Evolutionary conservation across 2,888 invertebrate genomes (phyloP), one percentile per base, ranked within the genome.

Genomic region (Harpagoxenus sublaevis): DNA sequence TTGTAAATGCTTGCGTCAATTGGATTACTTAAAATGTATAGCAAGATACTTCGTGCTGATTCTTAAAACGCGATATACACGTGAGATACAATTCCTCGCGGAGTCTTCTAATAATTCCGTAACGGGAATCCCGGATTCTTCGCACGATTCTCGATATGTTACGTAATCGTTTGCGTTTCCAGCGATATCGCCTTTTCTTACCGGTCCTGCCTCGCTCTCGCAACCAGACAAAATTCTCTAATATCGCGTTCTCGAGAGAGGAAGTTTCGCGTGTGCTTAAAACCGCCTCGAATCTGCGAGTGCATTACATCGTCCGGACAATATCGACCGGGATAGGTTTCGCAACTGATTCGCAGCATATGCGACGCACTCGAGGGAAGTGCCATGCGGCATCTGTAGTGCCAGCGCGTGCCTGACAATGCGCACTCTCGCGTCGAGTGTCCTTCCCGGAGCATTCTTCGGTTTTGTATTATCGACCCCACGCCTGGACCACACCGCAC

Each of bases 401-500:
- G 91, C 90, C 89, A 92, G 93, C 95, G 94, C 94, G 95, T 95
- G 94, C 92, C 94, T 88, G 89, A 95, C 94, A 95, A 95, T 94
- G 93, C 93, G 91, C 90, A 93, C 95, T 95, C 91, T 84, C 91
- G 84, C 78, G 82, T 90, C 85, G 86, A 93, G 93, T 85, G 83
- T 15, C 60, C 89, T 81, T 88, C 87, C 86, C 87, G 70, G 70
- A 86, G 86, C 86, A 86, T 89, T 89, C 92, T 90, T 90, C 86
- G 88, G 88, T 91, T 81, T 77, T 92, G 87, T 91, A 91, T 90
- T 91, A 90, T 93, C 92, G 90, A 88, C 86, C 88, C 48, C 55
- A 77, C 53, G 82, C 87, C 57, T 62, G 83, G 92, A 91, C 92
- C 91, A 90, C 74, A 45, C 60, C 57, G 45, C 90, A 91, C 91